A percentile compares a stretch with the other conserved stretches of the same genome.
phyloP scores from a whole-genome alignment of 1,140 invertebrate genomes.

The Temnothorax longispinosus region DNA sequence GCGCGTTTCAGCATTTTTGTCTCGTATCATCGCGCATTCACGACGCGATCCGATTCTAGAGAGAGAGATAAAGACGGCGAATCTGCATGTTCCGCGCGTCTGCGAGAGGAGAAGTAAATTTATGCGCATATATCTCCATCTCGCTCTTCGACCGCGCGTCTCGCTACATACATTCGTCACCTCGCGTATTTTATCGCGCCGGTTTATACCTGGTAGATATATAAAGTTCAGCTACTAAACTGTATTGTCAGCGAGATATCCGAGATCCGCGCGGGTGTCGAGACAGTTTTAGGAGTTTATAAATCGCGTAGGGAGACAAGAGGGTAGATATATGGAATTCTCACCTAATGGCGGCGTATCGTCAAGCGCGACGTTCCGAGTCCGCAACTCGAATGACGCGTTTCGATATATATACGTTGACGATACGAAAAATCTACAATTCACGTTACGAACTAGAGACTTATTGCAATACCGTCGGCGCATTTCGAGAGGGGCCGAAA shows the following conservation, averaged over 20 bases:
- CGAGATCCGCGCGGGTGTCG: not conserved
- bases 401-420: not conserved
- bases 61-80: not conserved
- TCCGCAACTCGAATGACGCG: too few relatives aligned
- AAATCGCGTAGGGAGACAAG: not conserved
- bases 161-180: not conserved
- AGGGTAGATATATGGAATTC: not conserved
- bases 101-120: not conserved
- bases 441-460: not conserved
- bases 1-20: conserved; percentile 29
- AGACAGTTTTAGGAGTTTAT: not conserved
- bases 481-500: not conserved
- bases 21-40: not conserved
- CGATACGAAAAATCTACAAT: not conserved
- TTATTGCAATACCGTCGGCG: not conserved
- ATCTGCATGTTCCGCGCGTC: too few relatives aligned
- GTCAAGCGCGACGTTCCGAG: not conserved
- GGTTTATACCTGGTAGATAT: not conserved
- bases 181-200: not conserved
- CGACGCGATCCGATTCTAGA: not conserved
- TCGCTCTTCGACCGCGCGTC: not conserved
- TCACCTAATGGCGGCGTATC: not conserved
- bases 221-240: not conserved
- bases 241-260: not conserved
- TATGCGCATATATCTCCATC: not conserved